phyloP scores from a whole-genome alignment of 2,113 vertebrate species.

The Tragulus kanchil region DNA sequence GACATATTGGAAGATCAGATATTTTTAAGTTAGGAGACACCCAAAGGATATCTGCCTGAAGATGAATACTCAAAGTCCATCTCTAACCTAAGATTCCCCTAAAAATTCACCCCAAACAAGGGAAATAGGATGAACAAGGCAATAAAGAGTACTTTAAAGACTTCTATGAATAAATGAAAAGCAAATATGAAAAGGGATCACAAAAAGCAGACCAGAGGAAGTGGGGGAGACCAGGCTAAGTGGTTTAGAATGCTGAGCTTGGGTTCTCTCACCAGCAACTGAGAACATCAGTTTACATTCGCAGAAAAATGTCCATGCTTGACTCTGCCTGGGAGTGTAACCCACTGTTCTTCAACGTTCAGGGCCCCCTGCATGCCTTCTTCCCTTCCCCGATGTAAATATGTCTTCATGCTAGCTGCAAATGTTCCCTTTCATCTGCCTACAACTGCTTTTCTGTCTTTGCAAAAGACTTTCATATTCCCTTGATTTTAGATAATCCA shows the following conservation, averaged over 20 bases:
- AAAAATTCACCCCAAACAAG: slow-evolving; percentile 26
- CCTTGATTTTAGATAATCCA: background rate
- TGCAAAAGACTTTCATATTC: background rate
- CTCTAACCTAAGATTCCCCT: background rate
- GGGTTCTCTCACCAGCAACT: background rate
- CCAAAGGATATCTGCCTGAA: background rate
- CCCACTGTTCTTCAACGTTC: background rate
- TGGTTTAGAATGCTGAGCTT: background rate
- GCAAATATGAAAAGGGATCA: background rate
- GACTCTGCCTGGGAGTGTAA: background rate
- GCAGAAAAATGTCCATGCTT: background rate
- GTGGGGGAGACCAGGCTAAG: background rate
- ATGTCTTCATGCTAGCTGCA: background rate
- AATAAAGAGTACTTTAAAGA: background rate
- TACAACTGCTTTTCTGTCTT: slow-evolving; percentile 37
- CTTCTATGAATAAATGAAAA: background rate
- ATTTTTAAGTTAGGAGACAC: slow-evolving; percentile 30
- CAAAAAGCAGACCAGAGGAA: background rate
- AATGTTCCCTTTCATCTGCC: background rate
- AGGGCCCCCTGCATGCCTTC: background rate
- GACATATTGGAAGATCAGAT: background rate
- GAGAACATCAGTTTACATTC: background rate
- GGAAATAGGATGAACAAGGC: background rate
- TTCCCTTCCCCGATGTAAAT: background rate
- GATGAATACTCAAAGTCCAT: background rate